Conservation (phyloP, 2,113 vertebrate species). For the Esox niger region DNA sequence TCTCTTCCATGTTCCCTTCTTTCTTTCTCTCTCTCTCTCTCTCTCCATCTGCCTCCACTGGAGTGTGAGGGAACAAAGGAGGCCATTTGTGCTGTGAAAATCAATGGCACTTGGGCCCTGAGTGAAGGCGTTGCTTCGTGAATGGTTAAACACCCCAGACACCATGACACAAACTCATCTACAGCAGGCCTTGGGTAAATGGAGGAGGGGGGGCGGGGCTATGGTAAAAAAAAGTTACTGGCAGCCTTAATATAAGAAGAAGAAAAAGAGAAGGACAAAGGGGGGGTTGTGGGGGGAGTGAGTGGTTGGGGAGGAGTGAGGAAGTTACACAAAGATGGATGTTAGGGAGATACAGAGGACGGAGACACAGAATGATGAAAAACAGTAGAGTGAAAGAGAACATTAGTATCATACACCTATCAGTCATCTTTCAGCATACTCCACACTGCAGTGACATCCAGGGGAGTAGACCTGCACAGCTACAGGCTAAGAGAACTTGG, state of each 20-base stretch:
- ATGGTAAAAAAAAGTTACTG: neutral
- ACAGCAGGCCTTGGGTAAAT: slow-evolving; percentile 4
- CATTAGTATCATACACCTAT: no score
- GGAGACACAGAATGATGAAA: no score
- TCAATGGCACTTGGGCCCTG: slow-evolving; percentile 29
- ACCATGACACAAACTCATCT: slow-evolving; percentile 18
- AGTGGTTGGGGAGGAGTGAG: neutral
- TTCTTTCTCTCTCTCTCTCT: slow-evolving; percentile 13
- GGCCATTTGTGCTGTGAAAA: slow-evolving; percentile 48
- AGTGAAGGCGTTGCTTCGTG: slow-evolving; percentile 30
- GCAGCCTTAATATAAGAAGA: slow-evolving; percentile 4
- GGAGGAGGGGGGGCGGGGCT: neutral
- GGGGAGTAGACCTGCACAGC: no score
- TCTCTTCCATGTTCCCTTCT: no score
- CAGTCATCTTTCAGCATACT: no score
- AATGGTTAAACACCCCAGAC: slow-evolving; percentile 26
- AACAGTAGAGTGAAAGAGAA: no score
- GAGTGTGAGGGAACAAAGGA: slow-evolving; percentile 34
- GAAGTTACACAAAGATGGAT: no score
- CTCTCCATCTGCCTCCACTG: slow-evolving; percentile 31
- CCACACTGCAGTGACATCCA: no score
- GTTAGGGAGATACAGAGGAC: no score
- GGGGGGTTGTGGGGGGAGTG: neutral
- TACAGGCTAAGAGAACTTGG: no score
- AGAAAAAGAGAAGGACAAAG: slow-evolving; percentile 2